These are phyloP conservation scores for Aplidium turbinatum DNA, from an alignment of 23 tunicate genomes.

Conservation along the genomic window DNA sequence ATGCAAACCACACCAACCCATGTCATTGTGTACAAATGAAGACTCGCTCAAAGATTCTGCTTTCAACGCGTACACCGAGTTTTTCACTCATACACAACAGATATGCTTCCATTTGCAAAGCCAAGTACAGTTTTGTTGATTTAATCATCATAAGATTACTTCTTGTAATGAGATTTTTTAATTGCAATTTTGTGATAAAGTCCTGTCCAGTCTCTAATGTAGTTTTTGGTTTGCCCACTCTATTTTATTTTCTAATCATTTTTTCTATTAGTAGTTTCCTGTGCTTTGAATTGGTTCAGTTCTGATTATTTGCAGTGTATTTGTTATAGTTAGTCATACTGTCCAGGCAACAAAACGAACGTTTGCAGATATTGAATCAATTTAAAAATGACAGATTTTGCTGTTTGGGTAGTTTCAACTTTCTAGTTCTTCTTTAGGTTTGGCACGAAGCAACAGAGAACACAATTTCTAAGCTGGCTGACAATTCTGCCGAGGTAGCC, in stretches of 20 bases:
- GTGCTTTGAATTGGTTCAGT: no score
- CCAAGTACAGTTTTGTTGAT: slow-evolving; percentile 45
- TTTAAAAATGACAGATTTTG: no score
- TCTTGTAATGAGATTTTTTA: background rate
- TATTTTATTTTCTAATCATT: no score
- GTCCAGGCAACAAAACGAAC: no score
- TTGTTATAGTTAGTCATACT: no score
- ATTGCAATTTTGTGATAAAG: background rate
- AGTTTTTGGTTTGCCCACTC: no score
- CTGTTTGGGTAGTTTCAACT: no score
- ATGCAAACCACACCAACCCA: slow-evolving; percentile 44
- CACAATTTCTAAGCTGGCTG: slow-evolving; percentile 70
- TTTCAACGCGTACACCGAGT: slow-evolving; percentile 84
- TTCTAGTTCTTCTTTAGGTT: no score
- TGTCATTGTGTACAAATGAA: slow-evolving; percentile 74
- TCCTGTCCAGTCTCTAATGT: background rate
- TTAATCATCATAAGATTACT: no score
- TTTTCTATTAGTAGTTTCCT: no score
- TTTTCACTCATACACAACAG: slow-evolving; percentile 88
- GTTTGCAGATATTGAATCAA: no score
- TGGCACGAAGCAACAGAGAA: slow-evolving; percentile 96
- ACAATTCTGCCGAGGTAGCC: slow-evolving; percentile 83
- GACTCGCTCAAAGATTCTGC: slow-evolving; percentile 53
- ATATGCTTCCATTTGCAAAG: slow-evolving; percentile 93
- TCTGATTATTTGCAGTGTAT: no score